These are phyloP conservation scores for Cisticola juncidis DNA, from an alignment of 2,113 vertebrate genomes.

Conservation along the genomic window DNA sequence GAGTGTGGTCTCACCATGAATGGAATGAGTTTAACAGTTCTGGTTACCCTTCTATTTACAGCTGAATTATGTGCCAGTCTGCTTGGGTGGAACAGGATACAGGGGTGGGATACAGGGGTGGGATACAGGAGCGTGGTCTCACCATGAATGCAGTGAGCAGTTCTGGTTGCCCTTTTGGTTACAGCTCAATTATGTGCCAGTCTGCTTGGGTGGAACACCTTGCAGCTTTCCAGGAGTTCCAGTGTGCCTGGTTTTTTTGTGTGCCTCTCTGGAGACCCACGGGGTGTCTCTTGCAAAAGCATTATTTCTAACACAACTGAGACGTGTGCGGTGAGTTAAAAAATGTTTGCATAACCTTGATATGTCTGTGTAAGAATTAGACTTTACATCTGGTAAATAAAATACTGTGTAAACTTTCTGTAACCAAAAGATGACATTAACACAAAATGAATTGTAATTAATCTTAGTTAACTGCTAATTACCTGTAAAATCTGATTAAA, in stretches of 20 bases:
- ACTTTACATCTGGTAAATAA: conserved; percentile 56
- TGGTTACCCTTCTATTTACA: background rate
- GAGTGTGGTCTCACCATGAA: background rate
- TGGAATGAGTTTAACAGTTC: too few species aligned
- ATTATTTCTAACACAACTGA: background rate
- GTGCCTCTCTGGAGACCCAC: background rate
- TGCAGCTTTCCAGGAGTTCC: background rate
- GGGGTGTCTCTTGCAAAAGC: background rate
- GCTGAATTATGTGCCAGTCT: background rate
- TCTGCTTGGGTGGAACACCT: background rate
- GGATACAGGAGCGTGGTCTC: accelerated
- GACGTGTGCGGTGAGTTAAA: background rate
- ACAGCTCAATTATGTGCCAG: background rate
- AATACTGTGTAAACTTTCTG: conserved; percentile 61
- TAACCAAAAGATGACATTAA: conserved; percentile 70
- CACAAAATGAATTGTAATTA: conserved; percentile 74
- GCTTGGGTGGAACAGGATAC: background rate
- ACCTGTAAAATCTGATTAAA: conserved; percentile 78
- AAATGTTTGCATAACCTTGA: conserved; percentile 30
- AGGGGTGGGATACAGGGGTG: background rate
- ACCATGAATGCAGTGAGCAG: too few species aligned
- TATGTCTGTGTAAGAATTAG: conserved; percentile 40
- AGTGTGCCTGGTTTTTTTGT: background rate
- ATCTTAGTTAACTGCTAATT: conserved; percentile 75
- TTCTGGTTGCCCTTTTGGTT: background rate